Percentiles rank a stretch among this genome's conserved stretches.
Evolutionary conservation across 2,113 vertebrate genomes (phyloP).

Genomic region (Hiodon tergisus): DNA sequence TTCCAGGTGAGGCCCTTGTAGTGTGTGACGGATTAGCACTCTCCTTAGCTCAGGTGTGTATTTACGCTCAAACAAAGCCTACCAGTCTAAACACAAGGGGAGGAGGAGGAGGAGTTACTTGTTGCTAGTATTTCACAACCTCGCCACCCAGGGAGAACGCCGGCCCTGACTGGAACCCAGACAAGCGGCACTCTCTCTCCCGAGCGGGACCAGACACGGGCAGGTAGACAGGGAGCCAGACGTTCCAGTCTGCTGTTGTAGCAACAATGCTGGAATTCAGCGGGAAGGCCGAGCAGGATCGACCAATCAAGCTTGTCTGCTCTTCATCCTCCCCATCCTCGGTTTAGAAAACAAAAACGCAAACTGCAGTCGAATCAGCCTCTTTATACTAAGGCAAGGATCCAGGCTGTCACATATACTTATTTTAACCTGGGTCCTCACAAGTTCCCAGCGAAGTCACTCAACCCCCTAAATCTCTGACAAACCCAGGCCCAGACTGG

Average conservation of each 20-base stretch:
- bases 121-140: background rate
- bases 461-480: background rate
- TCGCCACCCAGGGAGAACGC: background rate
- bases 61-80: background rate
- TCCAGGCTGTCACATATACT: too few species aligned
- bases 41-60: background rate
- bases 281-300: too few species aligned
- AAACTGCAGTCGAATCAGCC: background rate
- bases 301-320: too few species aligned
- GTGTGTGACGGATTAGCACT: conserved; percentile 1
- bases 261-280: too few species aligned
- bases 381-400: too few species aligned
- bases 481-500: background rate
- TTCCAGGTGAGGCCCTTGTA: background rate
- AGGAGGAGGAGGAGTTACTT: background rate
- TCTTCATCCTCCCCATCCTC: too few species aligned
- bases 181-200: background rate
- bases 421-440: too few species aligned
- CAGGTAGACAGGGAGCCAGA: too few species aligned
- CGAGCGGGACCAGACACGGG: background rate
- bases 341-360: background rate
- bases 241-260: too few species aligned
- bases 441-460: too few species aligned
- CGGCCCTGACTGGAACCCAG: background rate
- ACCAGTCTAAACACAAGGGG: background rate